Evolutionary conservation across 35 echinoderm and acorn worm genomes (phyloP).

Genomic region (Strongylocentrotus purpuratus): DNA sequence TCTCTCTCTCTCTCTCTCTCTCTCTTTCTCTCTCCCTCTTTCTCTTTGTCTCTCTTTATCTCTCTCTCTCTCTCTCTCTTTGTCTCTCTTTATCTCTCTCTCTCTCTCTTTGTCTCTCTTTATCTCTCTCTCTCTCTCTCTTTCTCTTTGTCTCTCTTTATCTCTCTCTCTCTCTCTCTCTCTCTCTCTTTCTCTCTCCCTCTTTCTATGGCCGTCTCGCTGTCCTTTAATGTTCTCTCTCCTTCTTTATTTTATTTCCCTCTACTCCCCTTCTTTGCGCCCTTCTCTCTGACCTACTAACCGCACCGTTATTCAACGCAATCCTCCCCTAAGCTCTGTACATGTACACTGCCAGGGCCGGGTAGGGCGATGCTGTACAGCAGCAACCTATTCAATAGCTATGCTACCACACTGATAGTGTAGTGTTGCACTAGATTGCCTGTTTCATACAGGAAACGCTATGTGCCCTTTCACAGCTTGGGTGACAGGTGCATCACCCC

Average conservation of each 20-base stretch:
- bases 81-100: not conserved
- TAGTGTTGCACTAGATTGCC: not conserved
- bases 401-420: not conserved
- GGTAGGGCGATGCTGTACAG: not conserved
- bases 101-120: not conserved
- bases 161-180: too few relatives aligned
- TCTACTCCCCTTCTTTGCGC: not conserved
- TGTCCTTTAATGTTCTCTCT: too few relatives aligned
- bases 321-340: not conserved
- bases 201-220: too few relatives aligned
- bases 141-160: too few relatives aligned
- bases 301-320: not conserved
- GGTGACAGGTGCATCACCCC: not conserved
- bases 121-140: not conserved
- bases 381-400: not conserved
- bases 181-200: too few relatives aligned
- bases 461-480: not conserved
- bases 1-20: too few relatives aligned
- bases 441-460: not conserved
- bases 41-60: not conserved
- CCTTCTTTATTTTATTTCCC: too few relatives aligned
- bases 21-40: not conserved
- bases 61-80: not conserved
- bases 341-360: not conserved
- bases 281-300: not conserved